These are phyloP conservation scores for Oncorhynchus kisutch DNA, from an alignment of 2,113 vertebrate species.

Conservation along the genomic window DNA sequence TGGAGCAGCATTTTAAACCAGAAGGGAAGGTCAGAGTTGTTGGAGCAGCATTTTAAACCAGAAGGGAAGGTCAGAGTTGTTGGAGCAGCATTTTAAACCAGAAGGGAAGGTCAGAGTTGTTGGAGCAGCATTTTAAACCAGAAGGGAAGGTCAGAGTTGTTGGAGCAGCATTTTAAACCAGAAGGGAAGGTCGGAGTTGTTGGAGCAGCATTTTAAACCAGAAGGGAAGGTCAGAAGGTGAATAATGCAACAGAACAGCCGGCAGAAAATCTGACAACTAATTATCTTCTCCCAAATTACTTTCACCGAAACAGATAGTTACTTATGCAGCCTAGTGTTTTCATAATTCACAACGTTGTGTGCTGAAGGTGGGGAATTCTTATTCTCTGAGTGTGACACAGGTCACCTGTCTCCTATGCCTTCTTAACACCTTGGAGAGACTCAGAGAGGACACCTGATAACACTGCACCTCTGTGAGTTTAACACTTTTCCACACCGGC, in stretches of 20 bases:
- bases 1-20: no score
- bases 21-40: no score
- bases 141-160: no score
- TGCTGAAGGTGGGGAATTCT: neutral
- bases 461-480: neutral
- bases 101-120: no score
- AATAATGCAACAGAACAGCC: slow-evolving; percentile 53
- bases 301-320: slow-evolving; percentile 30
- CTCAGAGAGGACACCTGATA: neutral
- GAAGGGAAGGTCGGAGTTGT: no score
- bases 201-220: no score
- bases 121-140: no score
- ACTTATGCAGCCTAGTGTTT: slow-evolving; percentile 47
- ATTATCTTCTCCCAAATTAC: slow-evolving; percentile 46
- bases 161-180: no score
- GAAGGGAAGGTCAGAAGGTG: no score
- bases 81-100: no score
- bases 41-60: no score
- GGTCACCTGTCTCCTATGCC: slow-evolving; percentile 31
- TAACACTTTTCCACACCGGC: neutral
- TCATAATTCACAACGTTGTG: slow-evolving; percentile 52
- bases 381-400: slow-evolving; percentile 25
- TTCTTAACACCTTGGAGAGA: slow-evolving; percentile 27
- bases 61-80: no score
- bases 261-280: slow-evolving; percentile 35